phyloP scores from a whole-genome alignment of 2,888 invertebrate genomes.

The Drosophila rubida region DNA sequence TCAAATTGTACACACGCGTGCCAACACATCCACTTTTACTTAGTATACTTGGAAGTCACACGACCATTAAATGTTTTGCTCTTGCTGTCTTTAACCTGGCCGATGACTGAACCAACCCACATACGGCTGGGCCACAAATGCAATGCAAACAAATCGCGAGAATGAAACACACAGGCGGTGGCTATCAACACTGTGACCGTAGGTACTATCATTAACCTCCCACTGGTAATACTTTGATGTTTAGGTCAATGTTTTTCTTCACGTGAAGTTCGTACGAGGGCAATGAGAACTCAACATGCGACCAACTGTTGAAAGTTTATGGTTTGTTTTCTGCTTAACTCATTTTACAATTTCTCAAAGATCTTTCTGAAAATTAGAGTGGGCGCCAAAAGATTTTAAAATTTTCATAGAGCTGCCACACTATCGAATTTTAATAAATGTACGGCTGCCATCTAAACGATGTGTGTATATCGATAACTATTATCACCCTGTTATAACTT shows the following conservation, averaged over 20 bases:
- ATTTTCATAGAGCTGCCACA: conserved; percentile 25
- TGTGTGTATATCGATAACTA: not conserved
- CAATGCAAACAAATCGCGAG: conserved; percentile 66
- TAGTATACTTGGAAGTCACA: conserved; percentile 44
- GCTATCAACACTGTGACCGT: conserved; percentile 52
- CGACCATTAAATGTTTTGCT: conserved; percentile 60
- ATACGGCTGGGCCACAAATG: conserved; percentile 48
- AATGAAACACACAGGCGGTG: conserved; percentile 49
- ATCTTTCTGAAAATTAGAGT: not conserved
- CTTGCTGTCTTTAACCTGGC: conserved; percentile 33
- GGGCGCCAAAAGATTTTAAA: conserved; percentile 6
- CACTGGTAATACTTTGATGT: conserved; percentile 25
- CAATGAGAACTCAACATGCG: conserved; percentile 25
- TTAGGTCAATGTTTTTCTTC: conserved; percentile 61
- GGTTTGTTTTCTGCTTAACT: not conserved
- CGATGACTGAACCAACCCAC: conserved; percentile 22
- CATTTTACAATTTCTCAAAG: not conserved
- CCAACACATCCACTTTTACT: conserved; percentile 12
- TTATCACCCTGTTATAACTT: not conserved
- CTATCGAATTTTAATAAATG: not conserved
- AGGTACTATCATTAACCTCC: conserved; percentile 51
- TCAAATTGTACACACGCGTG: conserved; percentile 47
- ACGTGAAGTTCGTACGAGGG: conserved; percentile 38
- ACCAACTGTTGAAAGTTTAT: conserved; percentile 44
- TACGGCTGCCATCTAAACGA: not conserved